Percentiles rank a stretch among this genome's conserved stretches.
Evolutionary conservation across 2,113 vertebrate genomes (phyloP).

Genomic region (Cheilinus undulatus): DNA sequence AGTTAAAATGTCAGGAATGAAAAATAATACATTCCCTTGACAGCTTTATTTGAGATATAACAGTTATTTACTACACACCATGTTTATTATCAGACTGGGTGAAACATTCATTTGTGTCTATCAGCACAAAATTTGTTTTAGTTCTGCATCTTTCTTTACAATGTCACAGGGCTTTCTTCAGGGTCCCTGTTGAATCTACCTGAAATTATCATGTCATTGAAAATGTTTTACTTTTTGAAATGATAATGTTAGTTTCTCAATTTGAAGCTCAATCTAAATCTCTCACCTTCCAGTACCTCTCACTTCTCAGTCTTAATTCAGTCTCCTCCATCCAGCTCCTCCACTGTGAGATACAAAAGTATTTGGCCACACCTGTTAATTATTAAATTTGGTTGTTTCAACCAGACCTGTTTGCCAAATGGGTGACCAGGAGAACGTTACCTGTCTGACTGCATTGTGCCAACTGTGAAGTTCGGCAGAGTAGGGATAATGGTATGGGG

Average conservation of each 20-base stretch:
- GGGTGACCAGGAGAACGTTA: too few species aligned
- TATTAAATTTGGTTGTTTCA: too few species aligned
- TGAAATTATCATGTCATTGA: conserved; percentile 33
- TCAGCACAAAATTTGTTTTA: conserved; percentile 16
- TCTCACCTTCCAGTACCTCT: conserved; percentile 16
- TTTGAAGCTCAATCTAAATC: conserved; percentile 59
- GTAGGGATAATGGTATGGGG: too few species aligned
- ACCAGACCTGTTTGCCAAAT: too few species aligned
- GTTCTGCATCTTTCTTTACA: conserved; percentile 31
- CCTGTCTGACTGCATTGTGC: too few species aligned
- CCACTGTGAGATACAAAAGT: conserved; percentile 34
- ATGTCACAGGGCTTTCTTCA: conserved; percentile 17
- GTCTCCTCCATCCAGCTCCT: background rate
- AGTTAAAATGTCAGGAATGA: conserved; percentile 20
- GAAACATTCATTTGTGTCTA: conserved; percentile 16
- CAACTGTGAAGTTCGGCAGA: too few species aligned
- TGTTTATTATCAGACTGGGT: conserved; percentile 3
- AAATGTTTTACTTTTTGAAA: conserved; percentile 33
- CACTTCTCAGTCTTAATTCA: too few species aligned
- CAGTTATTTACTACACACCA: background rate
- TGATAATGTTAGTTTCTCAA: conserved; percentile 55
- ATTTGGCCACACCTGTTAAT: too few species aligned
- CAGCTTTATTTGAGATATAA: background rate
- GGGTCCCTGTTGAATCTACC: conserved; percentile 38
- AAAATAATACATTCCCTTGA: background rate